Evolutionary conservation across 2,113 vertebrate species (phyloP).

Genomic region (Corythaixoides concolor): DNA sequence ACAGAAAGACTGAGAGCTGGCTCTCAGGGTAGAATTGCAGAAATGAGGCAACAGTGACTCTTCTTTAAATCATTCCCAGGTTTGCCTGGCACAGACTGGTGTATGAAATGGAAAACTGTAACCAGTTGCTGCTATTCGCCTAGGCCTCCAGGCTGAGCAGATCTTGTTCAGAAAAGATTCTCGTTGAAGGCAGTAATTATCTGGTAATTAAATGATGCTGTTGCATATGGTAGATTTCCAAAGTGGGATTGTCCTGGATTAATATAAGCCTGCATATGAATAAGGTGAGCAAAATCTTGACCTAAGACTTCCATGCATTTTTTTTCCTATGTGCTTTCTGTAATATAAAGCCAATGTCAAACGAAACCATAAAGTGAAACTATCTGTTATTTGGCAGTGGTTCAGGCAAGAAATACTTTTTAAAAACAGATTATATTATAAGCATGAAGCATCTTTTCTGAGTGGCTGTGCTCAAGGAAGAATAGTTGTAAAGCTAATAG

Average conservation of each 20-base stretch:
- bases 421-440: not conserved
- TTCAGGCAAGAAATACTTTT: slow-evolving; percentile 26
- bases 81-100: not conserved
- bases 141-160: slow-evolving; percentile 22
- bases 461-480: not conserved
- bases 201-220: slow-evolving; percentile 44
- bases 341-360: slow-evolving; percentile 8
- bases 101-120: not conserved
- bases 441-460: not conserved
- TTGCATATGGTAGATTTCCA: slow-evolving; percentile 40
- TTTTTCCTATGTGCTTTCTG: not conserved
- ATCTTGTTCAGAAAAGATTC: slow-evolving; percentile 37
- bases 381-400: not conserved
- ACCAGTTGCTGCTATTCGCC: not conserved
- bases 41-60: not conserved
- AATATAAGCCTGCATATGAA: not conserved
- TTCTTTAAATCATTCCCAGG: not conserved
- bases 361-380: not conserved
- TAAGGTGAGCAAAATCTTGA: not conserved
- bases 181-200: not conserved
- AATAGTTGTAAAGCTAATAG: not conserved
- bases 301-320: not conserved
- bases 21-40: not conserved
- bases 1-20: not conserved
- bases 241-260: not conserved